phyloP scores from a whole-genome alignment of 2,888 invertebrate genomes.

The Drosophila cracens region DNA sequence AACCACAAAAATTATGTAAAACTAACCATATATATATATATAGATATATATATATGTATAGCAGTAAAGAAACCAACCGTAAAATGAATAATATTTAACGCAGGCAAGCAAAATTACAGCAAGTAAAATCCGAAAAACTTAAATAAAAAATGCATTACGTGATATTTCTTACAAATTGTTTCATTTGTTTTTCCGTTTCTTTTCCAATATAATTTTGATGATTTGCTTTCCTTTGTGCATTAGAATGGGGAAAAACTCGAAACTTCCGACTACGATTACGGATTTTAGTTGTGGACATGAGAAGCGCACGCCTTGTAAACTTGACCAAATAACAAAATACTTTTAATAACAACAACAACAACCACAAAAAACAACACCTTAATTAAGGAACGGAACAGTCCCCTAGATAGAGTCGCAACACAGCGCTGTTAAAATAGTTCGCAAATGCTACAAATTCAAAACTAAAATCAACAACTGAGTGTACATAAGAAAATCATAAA shows the following conservation, averaged over 20 bases:
- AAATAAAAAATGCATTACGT: slow-evolving; percentile 78
- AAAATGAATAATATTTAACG: slow-evolving; percentile 36
- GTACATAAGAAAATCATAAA: slow-evolving; percentile 58
- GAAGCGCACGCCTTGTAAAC: slow-evolving; percentile 64
- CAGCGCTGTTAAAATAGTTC: slow-evolving; percentile 21
- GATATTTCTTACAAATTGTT: slow-evolving; percentile 77
- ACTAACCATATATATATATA: not conserved
- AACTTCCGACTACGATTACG: slow-evolving; percentile 11
- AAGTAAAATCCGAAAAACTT: slow-evolving; percentile 54
- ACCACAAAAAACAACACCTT: slow-evolving; percentile 11
- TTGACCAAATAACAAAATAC: slow-evolving; percentile 60
- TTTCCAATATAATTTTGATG: not conserved
- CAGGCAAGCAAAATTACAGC: slow-evolving; percentile 38
- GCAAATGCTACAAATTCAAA: slow-evolving; percentile 10
- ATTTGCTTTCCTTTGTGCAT: slow-evolving; percentile 10
- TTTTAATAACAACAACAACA: slow-evolving; percentile 7
- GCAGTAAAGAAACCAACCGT: slow-evolving; percentile 36
- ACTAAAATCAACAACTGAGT: slow-evolving; percentile 33
- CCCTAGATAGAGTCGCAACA: slow-evolving; percentile 33
- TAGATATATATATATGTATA: slow-evolving; percentile 18
- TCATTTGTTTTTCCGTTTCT: slow-evolving; percentile 44
- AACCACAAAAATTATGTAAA: slow-evolving; percentile 46
- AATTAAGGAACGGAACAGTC: slow-evolving; percentile 21
- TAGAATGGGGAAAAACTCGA: slow-evolving; percentile 5
- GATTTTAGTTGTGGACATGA: slow-evolving; percentile 18